phyloP scores from a whole-genome alignment of 2,797 vertebrate genomes.

The Ataeniobius toweri region DNA sequence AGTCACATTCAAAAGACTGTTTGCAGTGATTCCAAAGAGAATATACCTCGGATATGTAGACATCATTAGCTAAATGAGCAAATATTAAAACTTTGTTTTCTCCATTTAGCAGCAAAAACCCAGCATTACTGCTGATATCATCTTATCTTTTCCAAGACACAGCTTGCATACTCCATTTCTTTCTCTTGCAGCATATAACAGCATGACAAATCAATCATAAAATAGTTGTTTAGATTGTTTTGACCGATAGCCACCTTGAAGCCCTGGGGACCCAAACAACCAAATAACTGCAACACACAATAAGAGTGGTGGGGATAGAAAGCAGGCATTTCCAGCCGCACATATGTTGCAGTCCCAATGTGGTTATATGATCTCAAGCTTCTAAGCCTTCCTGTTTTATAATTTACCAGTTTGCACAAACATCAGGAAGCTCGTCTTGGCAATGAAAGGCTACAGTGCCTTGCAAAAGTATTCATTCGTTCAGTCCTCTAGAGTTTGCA shows the following conservation, averaged over 20 bases:
- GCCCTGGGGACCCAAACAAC: conserved; percentile 56
- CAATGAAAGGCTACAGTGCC: conserved; percentile 41
- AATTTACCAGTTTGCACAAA: conserved; percentile 37
- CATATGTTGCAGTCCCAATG: conserved; percentile 35
- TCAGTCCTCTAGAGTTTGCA: neutral
- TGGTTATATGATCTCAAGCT: conserved; percentile 30
- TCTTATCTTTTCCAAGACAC: conserved; percentile 35
- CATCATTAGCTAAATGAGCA: conserved; percentile 40
- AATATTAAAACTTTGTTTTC: conserved; percentile 26
- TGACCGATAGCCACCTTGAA: conserved; percentile 65
- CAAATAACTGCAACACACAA: conserved; percentile 55
- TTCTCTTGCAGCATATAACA: conserved; percentile 55
- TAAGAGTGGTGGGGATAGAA: conserved; percentile 50
- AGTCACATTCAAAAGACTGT: conserved; percentile 9
- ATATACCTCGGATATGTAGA: conserved; percentile 25
- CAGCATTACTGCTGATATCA: conserved; percentile 20
- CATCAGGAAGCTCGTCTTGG: conserved; percentile 33
- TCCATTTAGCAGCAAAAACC: conserved; percentile 16
- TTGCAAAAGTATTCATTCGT: neutral
- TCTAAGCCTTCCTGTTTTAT: conserved; percentile 36
- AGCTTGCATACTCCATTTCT: conserved; percentile 29
- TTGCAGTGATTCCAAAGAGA: conserved; percentile 21
- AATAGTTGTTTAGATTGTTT: conserved; percentile 69
- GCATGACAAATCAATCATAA: conserved; percentile 75
- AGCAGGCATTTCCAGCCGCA: conserved; percentile 34